Evolutionary conservation across 2,113 vertebrate species (phyloP), one percentile per base, ranked within the genome.

Genomic region (Passer montanus): DNA sequence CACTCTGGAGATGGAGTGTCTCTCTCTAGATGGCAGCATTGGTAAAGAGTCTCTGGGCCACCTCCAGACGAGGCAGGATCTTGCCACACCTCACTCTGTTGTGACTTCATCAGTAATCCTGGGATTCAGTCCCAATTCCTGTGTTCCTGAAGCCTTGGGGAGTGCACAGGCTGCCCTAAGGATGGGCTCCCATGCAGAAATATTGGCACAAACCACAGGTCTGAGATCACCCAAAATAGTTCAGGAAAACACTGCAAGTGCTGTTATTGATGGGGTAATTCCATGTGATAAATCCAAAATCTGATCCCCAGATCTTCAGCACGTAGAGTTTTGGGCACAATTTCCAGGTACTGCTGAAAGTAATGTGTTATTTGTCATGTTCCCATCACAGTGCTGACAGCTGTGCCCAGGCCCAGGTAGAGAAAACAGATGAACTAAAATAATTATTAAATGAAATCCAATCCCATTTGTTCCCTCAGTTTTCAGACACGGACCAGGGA

Each of bases 1-100:
- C 21, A 20, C 15, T 17, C 5, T n/a, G 67, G 76, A 64, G 62
- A 23, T 4, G 30, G 46, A 15, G 3, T 15, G 15, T 24, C 46
- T 47, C 73, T 84, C 78, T 53, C 77, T 87, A 94, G 91, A 13
- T 76, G 93, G 86, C 91, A 94, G 93, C 81, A 64, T 33, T 39
- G 70, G 63, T 37, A 50, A 84, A 64, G 78, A 68, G 84, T 55
- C 75, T 63, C 11, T 1, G 37, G 24, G 55, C 23, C 23, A 21
- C 4, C 15, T 37, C 49, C 2, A 2, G 11, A 7, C 3, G 3
- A 44, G 49, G 52, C 59, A 43, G 31, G 23, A n/a, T 74, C 19
- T 46, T 19, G 31, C 19, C 24, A 33, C 76, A 22, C 19, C 27
- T 69, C 26, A 2, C 35, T 23, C 24, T 0, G 0, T 4, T 30